phyloP scores from a whole-genome alignment of 2,888 invertebrate genomes.

The Lottia gigantea region DNA sequence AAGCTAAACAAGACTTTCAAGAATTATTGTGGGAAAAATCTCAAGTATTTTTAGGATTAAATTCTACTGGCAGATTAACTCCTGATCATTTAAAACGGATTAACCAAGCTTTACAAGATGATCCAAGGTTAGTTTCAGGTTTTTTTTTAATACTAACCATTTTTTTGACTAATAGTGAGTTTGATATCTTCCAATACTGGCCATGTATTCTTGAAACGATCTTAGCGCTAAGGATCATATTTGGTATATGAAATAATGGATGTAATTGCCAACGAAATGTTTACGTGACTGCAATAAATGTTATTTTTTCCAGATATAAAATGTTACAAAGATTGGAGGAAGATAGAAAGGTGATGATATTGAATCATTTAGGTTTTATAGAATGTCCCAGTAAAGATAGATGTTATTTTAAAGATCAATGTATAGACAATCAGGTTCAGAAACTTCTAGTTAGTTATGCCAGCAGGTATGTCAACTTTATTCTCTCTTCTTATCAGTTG shows the following conservation, averaged over 20 bases:
- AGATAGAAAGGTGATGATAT: constrained; percentile 91
- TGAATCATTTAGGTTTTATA: constrained; percentile 94
- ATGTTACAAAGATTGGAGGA: constrained; percentile 93
- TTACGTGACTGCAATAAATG: too few species aligned
- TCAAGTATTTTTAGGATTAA: constrained; percentile 87
- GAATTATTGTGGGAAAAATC: constrained; percentile 92
- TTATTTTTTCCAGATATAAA: constrained; percentile 78
- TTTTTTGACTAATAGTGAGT: too few species aligned
- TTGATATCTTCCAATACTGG: too few species aligned
- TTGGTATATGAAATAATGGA: too few species aligned
- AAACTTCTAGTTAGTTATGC: constrained; percentile 78
- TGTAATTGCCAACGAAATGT: too few species aligned
- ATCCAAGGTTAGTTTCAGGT: too few species aligned
- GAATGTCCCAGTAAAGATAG: constrained; percentile 94
- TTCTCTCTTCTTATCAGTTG: too few species aligned
- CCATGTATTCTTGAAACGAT: too few species aligned
- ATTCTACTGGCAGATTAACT: constrained; percentile 87
- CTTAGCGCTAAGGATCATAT: too few species aligned
- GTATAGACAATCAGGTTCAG: constrained; percentile 74
- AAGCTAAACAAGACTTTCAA: constrained; percentile 91
- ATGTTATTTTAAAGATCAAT: constrained; percentile 76
- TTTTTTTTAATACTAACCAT: too few species aligned
- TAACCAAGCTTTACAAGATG: constrained; percentile 89
- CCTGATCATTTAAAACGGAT: constrained; percentile 93
- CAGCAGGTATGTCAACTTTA: constrained; percentile 66